Percentiles rank a stretch among this genome's conserved stretches.
These are phyloP conservation scores for Microplitis manilae DNA, from an alignment of 2,888 invertebrate genomes.

Conservation along the genomic window DNA sequence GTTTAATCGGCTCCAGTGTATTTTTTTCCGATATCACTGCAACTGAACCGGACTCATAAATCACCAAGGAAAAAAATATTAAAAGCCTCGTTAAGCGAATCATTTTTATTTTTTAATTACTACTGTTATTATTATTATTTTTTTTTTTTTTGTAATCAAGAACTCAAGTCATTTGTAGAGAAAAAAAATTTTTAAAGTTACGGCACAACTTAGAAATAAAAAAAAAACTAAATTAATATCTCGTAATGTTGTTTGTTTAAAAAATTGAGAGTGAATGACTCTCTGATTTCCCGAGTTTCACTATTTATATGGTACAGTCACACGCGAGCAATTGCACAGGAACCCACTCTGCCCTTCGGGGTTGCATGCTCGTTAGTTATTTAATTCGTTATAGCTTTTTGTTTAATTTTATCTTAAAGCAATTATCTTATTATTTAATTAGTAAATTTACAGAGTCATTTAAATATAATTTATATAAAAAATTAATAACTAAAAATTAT, in stretches of 20 bases:
- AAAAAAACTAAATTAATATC: neutral
- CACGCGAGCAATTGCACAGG: slow-evolving; percentile 52
- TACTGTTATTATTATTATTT: slow-evolving; percentile 22
- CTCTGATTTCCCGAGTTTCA: slow-evolving; percentile 61
- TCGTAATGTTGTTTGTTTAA: slow-evolving; percentile 27
- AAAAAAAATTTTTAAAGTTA: neutral
- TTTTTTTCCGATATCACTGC: slow-evolving; percentile 44
- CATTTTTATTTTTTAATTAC: slow-evolving; percentile 36
- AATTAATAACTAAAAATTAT: neutral
- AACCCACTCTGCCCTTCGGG: slow-evolving; percentile 55
- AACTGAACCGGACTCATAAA: slow-evolving; percentile 38
- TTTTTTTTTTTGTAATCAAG: slow-evolving; percentile 19
- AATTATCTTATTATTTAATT: neutral
- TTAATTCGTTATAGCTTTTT: slow-evolving; percentile 4
- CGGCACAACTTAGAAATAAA: neutral
- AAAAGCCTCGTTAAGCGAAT: slow-evolving; percentile 22
- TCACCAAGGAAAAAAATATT: slow-evolving; percentile 39
- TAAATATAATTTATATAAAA: neutral
- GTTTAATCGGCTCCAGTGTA: slow-evolving; percentile 46
- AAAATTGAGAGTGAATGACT: slow-evolving; percentile 51
- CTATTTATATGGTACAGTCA: slow-evolving; percentile 62
- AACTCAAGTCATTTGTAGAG: slow-evolving; percentile 49
- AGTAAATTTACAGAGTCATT: neutral
- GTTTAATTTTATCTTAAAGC: neutral
- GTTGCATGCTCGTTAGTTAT: slow-evolving; percentile 41